These are phyloP conservation scores for Cranoglanis bouderius DNA, from an alignment of 2,113 vertebrate species.

Conservation along the genomic window DNA sequence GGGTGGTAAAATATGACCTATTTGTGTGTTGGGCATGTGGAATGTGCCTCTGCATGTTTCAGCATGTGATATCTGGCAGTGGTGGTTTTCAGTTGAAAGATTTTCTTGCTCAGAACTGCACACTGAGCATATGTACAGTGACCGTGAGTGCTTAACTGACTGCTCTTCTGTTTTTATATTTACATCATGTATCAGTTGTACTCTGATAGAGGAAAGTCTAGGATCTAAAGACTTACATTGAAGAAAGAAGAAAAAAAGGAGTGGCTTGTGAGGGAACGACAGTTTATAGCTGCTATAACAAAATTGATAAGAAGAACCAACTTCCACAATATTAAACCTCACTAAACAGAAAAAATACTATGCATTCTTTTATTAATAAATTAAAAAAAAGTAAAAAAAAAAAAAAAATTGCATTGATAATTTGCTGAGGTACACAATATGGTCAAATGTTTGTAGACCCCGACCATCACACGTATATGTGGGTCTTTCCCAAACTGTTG, in stretches of 20 bases:
- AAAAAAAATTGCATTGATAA: no score
- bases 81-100: neutral
- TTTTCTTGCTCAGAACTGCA: neutral
- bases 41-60: slow-evolving; percentile 29
- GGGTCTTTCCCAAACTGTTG: no score
- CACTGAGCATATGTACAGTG: neutral
- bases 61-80: slow-evolving; percentile 23
- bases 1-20: slow-evolving; percentile 8
- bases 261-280: neutral
- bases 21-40: neutral
- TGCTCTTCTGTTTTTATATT: neutral
- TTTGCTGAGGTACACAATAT: no score
- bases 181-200: neutral
- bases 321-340: neutral
- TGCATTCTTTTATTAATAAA: neutral
- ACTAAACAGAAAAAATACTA: neutral
- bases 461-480: no score
- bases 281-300: neutral
- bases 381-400: no score
- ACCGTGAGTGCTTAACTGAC: neutral
- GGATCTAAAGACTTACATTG: neutral
- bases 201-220: neutral
- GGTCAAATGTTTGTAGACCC: no score
- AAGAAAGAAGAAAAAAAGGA: neutral
- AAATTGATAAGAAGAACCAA: neutral